Evolutionary conservation across 1,140 invertebrate species (phyloP), one percentile per base, ranked within the genome.

Genomic region (Drosophila aff.): DNA sequence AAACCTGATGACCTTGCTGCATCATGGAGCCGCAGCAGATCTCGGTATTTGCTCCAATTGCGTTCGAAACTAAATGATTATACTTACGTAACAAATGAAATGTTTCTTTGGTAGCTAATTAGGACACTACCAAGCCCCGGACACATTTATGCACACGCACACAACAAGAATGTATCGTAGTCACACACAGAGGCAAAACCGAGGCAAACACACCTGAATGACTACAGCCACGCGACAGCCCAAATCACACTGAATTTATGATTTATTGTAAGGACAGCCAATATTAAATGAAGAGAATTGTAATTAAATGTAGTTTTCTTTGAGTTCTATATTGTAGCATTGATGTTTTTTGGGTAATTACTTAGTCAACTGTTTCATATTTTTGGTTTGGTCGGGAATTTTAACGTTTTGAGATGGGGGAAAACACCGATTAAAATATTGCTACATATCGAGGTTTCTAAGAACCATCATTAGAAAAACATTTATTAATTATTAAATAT

Each of bases 51-150:
- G 50, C 63, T 46, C 47, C 44, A 47, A 31, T 75, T 89, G 83
- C 83, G 83, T 87, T 87, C 83, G 83, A 87, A 89, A 71, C 68
- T 89, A 86, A 89, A 87, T 89, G 84, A 87, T 86, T 82, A 50
- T 38, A 64, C 53, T 40, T 55, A 57, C 36, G 53, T 57, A 57
- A 57, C 28, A 57, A 23, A 82, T 77, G 76, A 74, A 86, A 82
- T 87, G 84, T 74, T 87, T 62, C 76, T 82, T 89, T 89, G 84
- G 83, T 89, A 87, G 80, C 71, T 60, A 57, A 43, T 36, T 23
- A 65, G 0, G 1, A 52, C 43, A 57, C 18, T n/a, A 26, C 23
- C 31, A 61, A 57, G 10, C 21, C 23, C 8, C 16, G 28, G 1
- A n/a, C 4, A 13, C 44, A n/a, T 16, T 23, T 6, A 16, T 7